A percentile compares a stretch with the other conserved stretches of the same genome.
These are phyloP conservation scores for Mellilla xanthometata DNA, from an alignment of 2,888 invertebrate species.

Conservation along the genomic window DNA sequence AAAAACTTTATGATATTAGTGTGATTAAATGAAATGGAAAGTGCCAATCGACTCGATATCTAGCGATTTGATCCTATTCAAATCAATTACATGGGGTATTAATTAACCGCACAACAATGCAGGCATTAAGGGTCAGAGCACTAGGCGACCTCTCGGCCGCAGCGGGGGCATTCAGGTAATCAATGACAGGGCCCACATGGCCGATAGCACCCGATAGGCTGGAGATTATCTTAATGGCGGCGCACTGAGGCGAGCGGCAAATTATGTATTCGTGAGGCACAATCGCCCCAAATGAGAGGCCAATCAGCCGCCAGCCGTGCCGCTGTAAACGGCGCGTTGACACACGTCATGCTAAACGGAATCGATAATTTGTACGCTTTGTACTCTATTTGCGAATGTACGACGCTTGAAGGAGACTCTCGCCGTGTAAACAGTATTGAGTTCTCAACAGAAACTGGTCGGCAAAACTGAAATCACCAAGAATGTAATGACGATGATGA, in stretches of 20 bases:
- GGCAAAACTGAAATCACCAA: no score
- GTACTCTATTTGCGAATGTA: constrained; percentile 18
- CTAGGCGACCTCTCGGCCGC: constrained; percentile 3
- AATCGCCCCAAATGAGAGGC: constrained; percentile 76
- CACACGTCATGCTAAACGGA: constrained; percentile 60
- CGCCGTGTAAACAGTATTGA: no score
- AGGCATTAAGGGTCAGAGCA: constrained; percentile 8
- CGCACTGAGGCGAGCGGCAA: constrained; percentile 53
- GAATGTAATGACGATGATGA: no score
- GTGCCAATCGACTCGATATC: no score
- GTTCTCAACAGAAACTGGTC: no score
- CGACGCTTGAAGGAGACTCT: neutral
- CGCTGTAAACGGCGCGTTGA: constrained; percentile 56
- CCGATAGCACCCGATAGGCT: constrained; percentile 39
- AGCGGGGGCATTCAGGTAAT: constrained; percentile 40
- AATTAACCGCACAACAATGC: constrained; percentile 28
- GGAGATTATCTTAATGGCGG: constrained; percentile 74
- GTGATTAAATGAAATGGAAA: no score
- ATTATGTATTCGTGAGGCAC: constrained; percentile 76
- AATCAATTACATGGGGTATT: constrained; percentile 24
- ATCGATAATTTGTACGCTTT: constrained; percentile 54
- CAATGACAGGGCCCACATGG: constrained; percentile 54
- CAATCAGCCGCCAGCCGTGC: constrained; percentile 65
- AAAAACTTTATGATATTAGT: no score
- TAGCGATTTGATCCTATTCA: neutral